Evolutionary conservation across 2,888 invertebrate genomes (phyloP).

Genomic region (Dioctria rufipes): DNA sequence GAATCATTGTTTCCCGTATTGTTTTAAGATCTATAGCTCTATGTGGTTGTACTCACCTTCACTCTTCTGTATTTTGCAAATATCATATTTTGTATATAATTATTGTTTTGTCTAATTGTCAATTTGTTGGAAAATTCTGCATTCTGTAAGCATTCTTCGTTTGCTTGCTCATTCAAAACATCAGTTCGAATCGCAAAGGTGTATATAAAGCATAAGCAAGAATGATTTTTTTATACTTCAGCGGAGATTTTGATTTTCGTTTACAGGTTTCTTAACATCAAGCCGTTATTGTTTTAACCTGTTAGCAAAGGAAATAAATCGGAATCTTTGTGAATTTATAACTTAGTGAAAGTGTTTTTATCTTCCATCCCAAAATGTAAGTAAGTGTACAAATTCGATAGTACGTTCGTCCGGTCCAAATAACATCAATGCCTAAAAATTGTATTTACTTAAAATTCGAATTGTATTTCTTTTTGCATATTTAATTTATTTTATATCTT

Average conservation of each 20-base stretch:
- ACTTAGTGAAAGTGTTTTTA: conserved; percentile 27
- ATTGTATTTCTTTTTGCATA: conserved; percentile 37
- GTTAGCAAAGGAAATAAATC: conserved; percentile 35
- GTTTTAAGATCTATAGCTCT: no score
- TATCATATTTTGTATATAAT: no score
- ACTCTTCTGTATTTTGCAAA: no score
- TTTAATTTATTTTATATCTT: conserved; percentile 49
- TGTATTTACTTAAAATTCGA: conserved; percentile 15
- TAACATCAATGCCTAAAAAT: background rate
- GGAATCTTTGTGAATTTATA: conserved; percentile 44
- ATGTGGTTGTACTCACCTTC: no score
- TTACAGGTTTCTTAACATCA: conserved; percentile 39
- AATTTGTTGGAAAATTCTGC: no score
- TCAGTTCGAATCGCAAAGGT: no score
- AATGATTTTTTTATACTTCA: background rate
- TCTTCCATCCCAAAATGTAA: conserved; percentile 27
- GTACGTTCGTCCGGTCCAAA: conserved; percentile 12
- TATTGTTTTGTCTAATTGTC: no score
- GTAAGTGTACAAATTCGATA: conserved; percentile 17
- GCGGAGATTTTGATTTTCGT: conserved; percentile 15
- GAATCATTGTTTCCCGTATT: no score
- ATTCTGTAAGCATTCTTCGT: no score
- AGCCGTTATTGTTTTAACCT: conserved; percentile 29
- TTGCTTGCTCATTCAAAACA: no score
- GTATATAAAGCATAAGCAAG: background rate